A percentile compares a stretch with the other conserved stretches of the same genome.
Conservation (phyloP, 2,797 vertebrate genomes). For the Leuciscus waleckii region DNA sequence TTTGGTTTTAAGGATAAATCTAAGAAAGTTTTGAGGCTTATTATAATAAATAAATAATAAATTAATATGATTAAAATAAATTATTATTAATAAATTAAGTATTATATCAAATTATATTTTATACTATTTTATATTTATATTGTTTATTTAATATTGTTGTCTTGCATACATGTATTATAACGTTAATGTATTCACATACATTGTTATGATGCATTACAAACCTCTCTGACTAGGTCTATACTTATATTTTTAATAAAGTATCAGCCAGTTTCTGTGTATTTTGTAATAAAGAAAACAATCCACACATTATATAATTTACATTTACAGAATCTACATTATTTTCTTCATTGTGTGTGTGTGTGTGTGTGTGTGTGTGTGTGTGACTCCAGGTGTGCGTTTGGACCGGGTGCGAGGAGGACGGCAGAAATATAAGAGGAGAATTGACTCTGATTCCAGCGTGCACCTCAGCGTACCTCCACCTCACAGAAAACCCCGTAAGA, state of each 20-base stretch:
- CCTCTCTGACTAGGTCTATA: not conserved
- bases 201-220: not conserved
- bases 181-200: not conserved
- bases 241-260: not conserved
- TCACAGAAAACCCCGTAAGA: constrained; percentile 90
- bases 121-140: not conserved
- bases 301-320: not conserved
- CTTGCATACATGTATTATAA: not conserved
- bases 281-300: not conserved
- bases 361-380: not conserved
- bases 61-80: too few species aligned
- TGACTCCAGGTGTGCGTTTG: constrained; percentile 88
- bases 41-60: not conserved
- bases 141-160: not conserved
- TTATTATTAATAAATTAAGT: too few species aligned
- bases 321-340: not conserved
- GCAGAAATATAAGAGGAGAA: constrained; percentile 98
- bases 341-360: not conserved
- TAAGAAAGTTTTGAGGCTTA: not conserved
- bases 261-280: not conserved
- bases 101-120: not conserved
- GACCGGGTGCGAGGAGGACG: constrained; percentile 96
- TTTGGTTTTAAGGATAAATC: not conserved
- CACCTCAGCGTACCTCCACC: constrained; percentile 90
- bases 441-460: constrained; percentile 92